Evolutionary conservation across 2,888 invertebrate species (phyloP).

Genomic region (Phytoseiulus persimilis): DNA sequence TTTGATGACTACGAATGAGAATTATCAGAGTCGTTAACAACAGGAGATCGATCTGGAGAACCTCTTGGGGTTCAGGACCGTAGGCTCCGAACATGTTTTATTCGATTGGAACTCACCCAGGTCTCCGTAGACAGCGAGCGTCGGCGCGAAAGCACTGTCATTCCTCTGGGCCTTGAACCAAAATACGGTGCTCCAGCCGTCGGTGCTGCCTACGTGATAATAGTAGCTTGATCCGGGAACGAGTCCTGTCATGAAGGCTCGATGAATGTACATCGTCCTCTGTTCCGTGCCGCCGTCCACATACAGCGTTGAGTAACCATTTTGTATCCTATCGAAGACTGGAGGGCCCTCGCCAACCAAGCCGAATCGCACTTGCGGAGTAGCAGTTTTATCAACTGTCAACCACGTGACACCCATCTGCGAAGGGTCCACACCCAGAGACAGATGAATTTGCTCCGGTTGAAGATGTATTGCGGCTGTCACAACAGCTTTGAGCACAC

Average conservation of each 20-base stretch:
- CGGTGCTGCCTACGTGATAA: constrained; percentile 47
- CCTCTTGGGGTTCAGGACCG: too few relatives aligned
- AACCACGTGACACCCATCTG: constrained; percentile 48
- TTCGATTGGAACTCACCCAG: constrained; percentile 47
- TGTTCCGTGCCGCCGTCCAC: constrained; percentile 64
- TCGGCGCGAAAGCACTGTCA: constrained; percentile 46
- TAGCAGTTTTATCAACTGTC: constrained; percentile 45
- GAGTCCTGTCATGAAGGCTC: constrained; percentile 56
- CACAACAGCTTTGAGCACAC: background rate
- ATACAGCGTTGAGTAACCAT: constrained; percentile 53
- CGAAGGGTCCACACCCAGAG: constrained; percentile 45
- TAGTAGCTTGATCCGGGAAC: constrained; percentile 41
- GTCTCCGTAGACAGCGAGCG: constrained; percentile 49
- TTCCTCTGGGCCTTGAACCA: constrained; percentile 48
- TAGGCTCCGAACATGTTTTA: too few relatives aligned
- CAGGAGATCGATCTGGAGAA: too few relatives aligned
- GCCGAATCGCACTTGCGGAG: background rate
- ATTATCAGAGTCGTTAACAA: too few relatives aligned
- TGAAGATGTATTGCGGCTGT: constrained; percentile 10
- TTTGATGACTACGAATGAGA: too few relatives aligned
- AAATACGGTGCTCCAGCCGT: constrained; percentile 48
- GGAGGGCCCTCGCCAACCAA: background rate
- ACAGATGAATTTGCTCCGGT: constrained; percentile 46
- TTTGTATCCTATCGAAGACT: constrained; percentile 39
- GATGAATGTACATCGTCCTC: constrained; percentile 67